Evolutionary conservation across 2,797 vertebrate species (phyloP).

Genomic region (Anguilla obscura): DNA sequence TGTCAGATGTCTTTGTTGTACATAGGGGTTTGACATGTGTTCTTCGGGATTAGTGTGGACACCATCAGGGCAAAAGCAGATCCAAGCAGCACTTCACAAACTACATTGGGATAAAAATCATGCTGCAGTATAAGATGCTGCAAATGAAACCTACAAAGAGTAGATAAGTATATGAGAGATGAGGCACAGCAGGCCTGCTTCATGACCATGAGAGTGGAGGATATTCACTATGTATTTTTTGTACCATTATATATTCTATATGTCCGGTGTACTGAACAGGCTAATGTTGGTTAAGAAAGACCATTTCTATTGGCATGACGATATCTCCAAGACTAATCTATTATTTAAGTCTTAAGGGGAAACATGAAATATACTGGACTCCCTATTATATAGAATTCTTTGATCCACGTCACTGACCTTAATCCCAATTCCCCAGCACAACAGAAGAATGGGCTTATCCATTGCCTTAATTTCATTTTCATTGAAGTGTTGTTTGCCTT

Average conservation of each 20-base stretch:
- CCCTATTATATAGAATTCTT: background rate
- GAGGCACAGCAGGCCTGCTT: background rate
- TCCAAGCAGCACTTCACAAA: background rate
- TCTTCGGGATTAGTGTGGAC: background rate
- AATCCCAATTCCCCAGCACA: background rate
- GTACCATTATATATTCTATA: too few species aligned
- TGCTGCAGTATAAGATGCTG: background rate
- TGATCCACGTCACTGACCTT: conserved; percentile 13
- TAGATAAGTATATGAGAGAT: background rate
- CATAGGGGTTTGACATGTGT: background rate
- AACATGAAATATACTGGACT: background rate
- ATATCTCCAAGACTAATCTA: background rate
- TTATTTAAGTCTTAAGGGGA: background rate
- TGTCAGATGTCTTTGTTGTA: background rate
- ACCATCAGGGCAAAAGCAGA: background rate
- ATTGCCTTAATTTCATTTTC: background rate
- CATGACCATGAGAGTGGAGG: background rate
- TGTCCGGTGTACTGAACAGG: background rate
- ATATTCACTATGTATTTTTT: background rate
- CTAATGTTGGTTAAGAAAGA: background rate
- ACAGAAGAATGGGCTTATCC: background rate
- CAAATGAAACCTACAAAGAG: too few species aligned
- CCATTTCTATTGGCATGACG: background rate
- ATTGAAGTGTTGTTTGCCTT: background rate
- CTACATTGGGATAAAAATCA: background rate